Percentiles rank a stretch among this genome's conserved stretches.
These are phyloP conservation scores for Ganaspis sp. DNA, from an alignment of 1,140 invertebrate genomes.

Conservation along the genomic window DNA sequence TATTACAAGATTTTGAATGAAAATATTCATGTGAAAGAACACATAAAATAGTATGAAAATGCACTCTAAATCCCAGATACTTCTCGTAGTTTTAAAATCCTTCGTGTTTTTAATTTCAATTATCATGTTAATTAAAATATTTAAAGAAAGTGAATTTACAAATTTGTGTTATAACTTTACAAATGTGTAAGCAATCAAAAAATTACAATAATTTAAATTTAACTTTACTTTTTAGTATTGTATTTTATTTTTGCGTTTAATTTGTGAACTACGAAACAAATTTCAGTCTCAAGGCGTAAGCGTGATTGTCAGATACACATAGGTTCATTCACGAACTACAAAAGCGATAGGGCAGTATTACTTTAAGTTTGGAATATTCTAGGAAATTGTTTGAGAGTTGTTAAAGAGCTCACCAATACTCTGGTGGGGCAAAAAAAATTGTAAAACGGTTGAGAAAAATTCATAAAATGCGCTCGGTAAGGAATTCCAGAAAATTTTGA, in stretches of 20 bases:
- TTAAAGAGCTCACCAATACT: not conserved
- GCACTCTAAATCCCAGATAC: too few relatives aligned
- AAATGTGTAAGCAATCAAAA: too few relatives aligned
- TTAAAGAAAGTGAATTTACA: too few relatives aligned
- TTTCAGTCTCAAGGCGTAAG: conserved; percentile 68
- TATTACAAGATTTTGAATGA: conserved; percentile 32
- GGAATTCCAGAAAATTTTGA: too few relatives aligned
- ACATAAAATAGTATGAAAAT: too few relatives aligned
- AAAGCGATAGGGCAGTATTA: conserved; percentile 38
- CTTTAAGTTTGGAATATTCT: not conserved
- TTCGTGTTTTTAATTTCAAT: too few relatives aligned
- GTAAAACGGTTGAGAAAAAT: not conserved
- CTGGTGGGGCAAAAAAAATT: not conserved
- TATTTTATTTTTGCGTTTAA: conserved; percentile 32
- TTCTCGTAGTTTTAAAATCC: too few relatives aligned
- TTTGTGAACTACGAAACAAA: conserved; percentile 49
- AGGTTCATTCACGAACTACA: conserved; percentile 47
- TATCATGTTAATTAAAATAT: too few relatives aligned
- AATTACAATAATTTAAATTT: too few relatives aligned
- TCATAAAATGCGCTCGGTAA: not conserved
- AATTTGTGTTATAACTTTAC: too few relatives aligned
- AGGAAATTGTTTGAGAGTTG: not conserved
- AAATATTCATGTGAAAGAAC: too few relatives aligned
- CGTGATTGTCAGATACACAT: conserved; percentile 70
- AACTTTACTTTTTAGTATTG: too few relatives aligned